Evolutionary conservation across 2,113 vertebrate species (phyloP), one percentile per base, ranked within the genome.

Genomic region (Notothenia coriiceps): DNA sequence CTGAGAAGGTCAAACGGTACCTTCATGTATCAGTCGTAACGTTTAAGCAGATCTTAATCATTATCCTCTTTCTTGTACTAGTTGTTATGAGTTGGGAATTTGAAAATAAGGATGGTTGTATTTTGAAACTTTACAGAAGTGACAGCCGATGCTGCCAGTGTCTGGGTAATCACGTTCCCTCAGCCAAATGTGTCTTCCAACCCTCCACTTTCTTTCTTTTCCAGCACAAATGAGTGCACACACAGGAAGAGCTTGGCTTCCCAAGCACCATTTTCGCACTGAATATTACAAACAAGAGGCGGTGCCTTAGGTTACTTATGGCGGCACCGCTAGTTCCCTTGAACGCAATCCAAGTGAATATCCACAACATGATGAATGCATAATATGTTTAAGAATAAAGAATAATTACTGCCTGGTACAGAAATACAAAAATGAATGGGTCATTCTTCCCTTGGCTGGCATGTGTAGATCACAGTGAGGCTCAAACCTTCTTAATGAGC

Each of bases 171-270:
- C 86, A 88, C 54, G n/a, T 74, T 83, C 75, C 85, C 80, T 75
- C 79, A 70, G 73, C 82, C 81, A 87, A 88, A 85, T 91, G 83
- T 87, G 86, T 90, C 89, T 86, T 84, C 86, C 76, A 78, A 78
- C 71, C 72, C 79, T 68, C 49, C 67, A 64, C 77, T 77, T 80
- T 82, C 72, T 79, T 70, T 82, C 82, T 60, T 70, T 70, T 52
- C 65, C 55, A 63, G 59, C 78, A 72, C 66, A 86, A 88, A 88
- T 83, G 56, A 86, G 74, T 64, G 70, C 64, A 54, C 68, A 79
- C 70, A 46, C 43, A 71, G 74, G 47, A 85, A 77, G 56, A 49
- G 77, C 54, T 66, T 18, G 77, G 77, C 59, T 82, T 77, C 74
- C 55, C 72, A 22, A 73, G 64, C 57, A 83, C 63, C 75, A 65